Base-by-base conservation (phyloP, 1,140 invertebrate genomes). In the Caerostris darwini region DNA sequence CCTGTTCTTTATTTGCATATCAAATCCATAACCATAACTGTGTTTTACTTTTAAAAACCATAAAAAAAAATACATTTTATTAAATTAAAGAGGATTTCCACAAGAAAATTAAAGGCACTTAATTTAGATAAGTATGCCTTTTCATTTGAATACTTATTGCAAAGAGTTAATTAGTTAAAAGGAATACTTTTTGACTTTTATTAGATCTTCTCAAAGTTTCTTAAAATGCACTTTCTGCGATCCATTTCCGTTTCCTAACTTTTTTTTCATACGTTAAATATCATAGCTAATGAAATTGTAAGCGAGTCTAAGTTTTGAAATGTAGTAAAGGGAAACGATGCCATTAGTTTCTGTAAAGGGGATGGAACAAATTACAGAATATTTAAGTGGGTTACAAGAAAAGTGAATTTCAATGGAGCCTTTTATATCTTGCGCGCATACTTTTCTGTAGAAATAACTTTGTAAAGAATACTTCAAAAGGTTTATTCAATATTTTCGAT, bases 281-380 rank as follows among this genome's bases (percentile, higher is more conserved):
- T 77, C 50, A 34, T 10, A 77, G 69, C 2, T 77, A 77, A 77
- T 77, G 50, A 50, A 77, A 77, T 34, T 77, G 64, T 34, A 87
- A 59, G 57, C 19, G 58, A 12, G 14, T n/a, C 58, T 87, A 61
- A 87, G 58, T 87, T 87, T 87, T 87, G n/a, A 34, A 87, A 61
- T 87, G 85, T 50, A n/a, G n/a, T n/a, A 53, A n/a, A 64, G 19
- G 53, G 87, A 89, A 89, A 89, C 64, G 87, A 89, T 71, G 61
- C 64, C 87, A 89, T 89, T 89, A 89, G 87, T 67, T 69, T 53
- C n/a, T 89, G 87, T 69, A 89, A 56, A 56, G 87, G 58, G 53
- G 58, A 61, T 58, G 19, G 61, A 69, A 89, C 17, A 64, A 89
- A 89, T 64, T 57, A 83, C n/a, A 59, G 87, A 34, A 69, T 89